Evolutionary conservation across 2,113 vertebrate species (phyloP).

Genomic region (Syngnathus typhle): DNA sequence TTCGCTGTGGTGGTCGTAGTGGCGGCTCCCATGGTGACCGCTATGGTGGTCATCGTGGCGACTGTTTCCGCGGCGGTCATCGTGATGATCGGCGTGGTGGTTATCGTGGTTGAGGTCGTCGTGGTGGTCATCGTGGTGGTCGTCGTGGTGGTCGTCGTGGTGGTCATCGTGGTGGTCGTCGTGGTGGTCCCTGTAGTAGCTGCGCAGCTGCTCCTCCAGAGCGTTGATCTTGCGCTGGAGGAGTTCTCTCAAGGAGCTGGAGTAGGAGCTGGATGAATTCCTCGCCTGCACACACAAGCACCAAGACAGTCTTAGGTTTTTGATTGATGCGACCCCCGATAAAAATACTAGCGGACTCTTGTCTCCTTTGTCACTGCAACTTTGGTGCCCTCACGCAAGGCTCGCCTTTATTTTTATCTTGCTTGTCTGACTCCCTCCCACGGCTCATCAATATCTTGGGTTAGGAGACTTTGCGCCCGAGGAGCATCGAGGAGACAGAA

Average conservation of each 20-base stretch:
- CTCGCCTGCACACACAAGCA: constrained; percentile 50
- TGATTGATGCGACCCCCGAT: no score
- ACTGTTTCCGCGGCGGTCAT: constrained; percentile 31
- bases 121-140: not conserved
- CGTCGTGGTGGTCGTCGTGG: constrained; percentile 6
- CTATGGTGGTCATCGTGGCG: constrained; percentile 53
- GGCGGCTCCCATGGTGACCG: constrained; percentile 27
- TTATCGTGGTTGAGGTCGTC: not conserved
- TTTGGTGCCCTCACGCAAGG: not conserved
- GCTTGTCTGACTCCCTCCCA: not conserved
- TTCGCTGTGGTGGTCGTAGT: not conserved
- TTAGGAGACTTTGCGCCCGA: not conserved
- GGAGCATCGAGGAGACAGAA: not conserved
- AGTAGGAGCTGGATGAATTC: constrained; percentile 76
- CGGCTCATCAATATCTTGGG: not conserved
- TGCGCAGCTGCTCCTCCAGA: constrained; percentile 75
- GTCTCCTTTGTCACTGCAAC: not conserved
- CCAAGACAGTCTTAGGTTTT: not conserved
- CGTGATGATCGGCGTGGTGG: constrained; percentile 8
- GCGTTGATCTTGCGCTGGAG: constrained; percentile 74
- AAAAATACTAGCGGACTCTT: no score
- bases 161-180: constrained; percentile 17
- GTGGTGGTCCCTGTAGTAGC: constrained; percentile 45
- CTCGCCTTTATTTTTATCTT: not conserved
- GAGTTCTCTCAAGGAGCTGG: constrained; percentile 71